Evolutionary conservation across 2,888 invertebrate species (phyloP).

Genomic region (Andrena minutula): DNA sequence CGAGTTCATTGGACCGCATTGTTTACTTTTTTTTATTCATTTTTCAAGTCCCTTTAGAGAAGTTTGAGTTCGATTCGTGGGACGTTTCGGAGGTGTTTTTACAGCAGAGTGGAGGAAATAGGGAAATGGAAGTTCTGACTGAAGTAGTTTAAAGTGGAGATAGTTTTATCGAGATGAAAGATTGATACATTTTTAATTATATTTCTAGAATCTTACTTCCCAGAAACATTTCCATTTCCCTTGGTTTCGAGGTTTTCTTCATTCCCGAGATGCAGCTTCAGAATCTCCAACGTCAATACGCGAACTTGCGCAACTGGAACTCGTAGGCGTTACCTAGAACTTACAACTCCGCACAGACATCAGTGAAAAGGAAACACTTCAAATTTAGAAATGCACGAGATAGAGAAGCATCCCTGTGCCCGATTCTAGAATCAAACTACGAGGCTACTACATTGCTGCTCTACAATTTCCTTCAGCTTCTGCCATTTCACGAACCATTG

Average conservation of each 20-base stretch:
- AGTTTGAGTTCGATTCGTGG: not conserved
- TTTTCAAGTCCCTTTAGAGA: not conserved
- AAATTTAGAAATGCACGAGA: not conserved
- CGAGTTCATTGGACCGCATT: not conserved
- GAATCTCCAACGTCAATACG: not conserved
- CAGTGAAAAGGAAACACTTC: not conserved
- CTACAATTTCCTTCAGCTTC: not conserved
- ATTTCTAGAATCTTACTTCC: not conserved
- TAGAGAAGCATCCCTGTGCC: not conserved
- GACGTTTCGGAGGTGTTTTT: not conserved
- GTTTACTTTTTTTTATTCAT: not conserved
- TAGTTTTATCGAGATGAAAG: no score
- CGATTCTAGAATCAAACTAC: not conserved
- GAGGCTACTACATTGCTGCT: no score
- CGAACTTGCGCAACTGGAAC: slow-evolving; percentile 7
- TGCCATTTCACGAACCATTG: not conserved
- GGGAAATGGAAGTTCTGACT: not conserved
- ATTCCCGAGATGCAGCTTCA: not conserved
- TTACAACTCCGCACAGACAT: not conserved
- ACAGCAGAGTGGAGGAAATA: not conserved
- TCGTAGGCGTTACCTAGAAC: slow-evolving; percentile 15
- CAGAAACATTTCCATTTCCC: no score
- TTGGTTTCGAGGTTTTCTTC: not conserved
- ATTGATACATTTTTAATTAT: not conserved
- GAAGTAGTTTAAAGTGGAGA: no score